Conservation (phyloP, 1,140 invertebrate genomes). For the Procambarus virginalis region DNA sequence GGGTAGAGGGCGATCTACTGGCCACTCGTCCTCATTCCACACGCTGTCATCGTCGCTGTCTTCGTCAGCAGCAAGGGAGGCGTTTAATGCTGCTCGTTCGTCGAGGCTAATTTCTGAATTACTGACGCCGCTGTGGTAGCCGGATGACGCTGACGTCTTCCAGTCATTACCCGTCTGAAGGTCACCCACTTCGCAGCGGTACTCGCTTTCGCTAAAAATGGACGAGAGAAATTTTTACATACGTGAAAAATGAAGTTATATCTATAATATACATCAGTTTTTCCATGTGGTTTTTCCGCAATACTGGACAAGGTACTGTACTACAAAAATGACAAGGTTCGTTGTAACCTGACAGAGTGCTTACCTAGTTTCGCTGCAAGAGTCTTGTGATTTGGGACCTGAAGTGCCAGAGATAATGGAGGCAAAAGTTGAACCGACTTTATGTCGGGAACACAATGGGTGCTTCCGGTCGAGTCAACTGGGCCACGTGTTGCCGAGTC, state of each 20-base stretch:
- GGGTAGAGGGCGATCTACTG: slow-evolving; percentile 80
- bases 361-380: background rate
- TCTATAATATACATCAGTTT: too few relatives aligned
- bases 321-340: too few relatives aligned
- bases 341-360: too few relatives aligned
- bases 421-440: background rate
- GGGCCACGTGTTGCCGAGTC: slow-evolving; percentile 56
- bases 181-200: background rate
- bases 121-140: slow-evolving; percentile 30
- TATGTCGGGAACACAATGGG: background rate
- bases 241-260: too few relatives aligned
- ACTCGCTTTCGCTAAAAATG: background rate
- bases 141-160: slow-evolving; percentile 31
- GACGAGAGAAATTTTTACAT: too few relatives aligned
- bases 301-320: too few relatives aligned
- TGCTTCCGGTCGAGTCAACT: slow-evolving; percentile 54
- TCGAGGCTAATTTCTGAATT: background rate
- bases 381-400: background rate
- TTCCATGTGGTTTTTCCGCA: too few relatives aligned
- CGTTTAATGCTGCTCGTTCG: background rate
- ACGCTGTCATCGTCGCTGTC: slow-evolving; percentile 57
- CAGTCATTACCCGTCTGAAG: background rate
- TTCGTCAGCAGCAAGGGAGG: slow-evolving; percentile 7
- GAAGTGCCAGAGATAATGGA: background rate
- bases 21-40: slow-evolving; percentile 76